Evolutionary conservation across 2,888 invertebrate genomes (phyloP).

Genomic region (Luperina nickerlii): DNA sequence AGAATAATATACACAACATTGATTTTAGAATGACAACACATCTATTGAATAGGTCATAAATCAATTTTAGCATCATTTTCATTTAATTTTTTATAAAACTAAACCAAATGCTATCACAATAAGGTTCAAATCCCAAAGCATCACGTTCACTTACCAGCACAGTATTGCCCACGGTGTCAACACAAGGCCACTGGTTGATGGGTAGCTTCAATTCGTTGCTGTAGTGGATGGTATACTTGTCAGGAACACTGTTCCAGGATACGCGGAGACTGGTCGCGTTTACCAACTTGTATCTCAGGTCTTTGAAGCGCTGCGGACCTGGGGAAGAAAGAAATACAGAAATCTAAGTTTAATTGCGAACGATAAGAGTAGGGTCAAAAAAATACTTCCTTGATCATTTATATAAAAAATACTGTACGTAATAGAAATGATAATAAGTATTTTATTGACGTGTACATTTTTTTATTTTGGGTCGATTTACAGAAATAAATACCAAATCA

Average conservation of each 20-base stretch:
- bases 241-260: conserved; percentile 76
- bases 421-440: no score
- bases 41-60: background rate
- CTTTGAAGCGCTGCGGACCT: conserved; percentile 76
- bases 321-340: conserved; percentile 15
- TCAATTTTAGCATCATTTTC: no score
- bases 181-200: conserved; percentile 83
- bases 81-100: no score
- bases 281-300: conserved; percentile 76
- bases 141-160: conserved; percentile 72
- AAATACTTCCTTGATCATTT: background rate
- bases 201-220: conserved; percentile 81
- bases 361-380: background rate
- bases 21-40: background rate
- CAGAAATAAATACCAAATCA: no score
- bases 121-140: background rate
- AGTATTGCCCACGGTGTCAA: conserved; percentile 76
- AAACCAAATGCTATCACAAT: no score
- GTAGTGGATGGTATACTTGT: conserved; percentile 87
- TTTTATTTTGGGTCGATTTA: background rate
- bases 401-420: no score
- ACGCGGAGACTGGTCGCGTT: conserved; percentile 75
- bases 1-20: accelerated
- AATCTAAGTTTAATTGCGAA: background rate
- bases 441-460: background rate